Conservation (phyloP, 1,140 invertebrate genomes). For the Danaus plexippus region DNA sequence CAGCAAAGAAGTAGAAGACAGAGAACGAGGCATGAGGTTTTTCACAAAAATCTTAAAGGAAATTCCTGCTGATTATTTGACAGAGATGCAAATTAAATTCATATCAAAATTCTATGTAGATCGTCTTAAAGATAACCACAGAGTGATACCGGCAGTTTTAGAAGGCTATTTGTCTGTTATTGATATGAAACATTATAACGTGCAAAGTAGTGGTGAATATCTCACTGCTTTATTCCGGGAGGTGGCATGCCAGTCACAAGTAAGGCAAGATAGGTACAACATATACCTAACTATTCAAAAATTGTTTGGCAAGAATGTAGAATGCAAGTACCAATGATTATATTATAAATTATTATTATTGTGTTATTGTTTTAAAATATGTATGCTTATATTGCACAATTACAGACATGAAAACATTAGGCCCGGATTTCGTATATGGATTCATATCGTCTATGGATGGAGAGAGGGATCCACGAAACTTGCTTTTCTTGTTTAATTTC, state of each 20-base stretch:
- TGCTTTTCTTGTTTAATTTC: slow-evolving; percentile 83
- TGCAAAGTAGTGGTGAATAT: slow-evolving; percentile 70
- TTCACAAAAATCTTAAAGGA: slow-evolving; percentile 75
- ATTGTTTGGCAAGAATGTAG: slow-evolving; percentile 80
- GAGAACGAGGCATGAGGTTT: slow-evolving; percentile 76
- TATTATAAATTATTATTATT: slow-evolving; percentile 1
- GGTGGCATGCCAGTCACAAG: slow-evolving; percentile 83
- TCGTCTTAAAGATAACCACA: slow-evolving; percentile 85
- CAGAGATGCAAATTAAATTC: slow-evolving; percentile 75
- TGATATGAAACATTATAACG: slow-evolving; percentile 75
- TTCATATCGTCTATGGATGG: slow-evolving; percentile 88
- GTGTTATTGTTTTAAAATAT: slow-evolving; percentile 8
- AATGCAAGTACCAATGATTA: slow-evolving; percentile 41
- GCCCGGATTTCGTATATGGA: slow-evolving; percentile 84
- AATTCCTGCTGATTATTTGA: slow-evolving; percentile 75
- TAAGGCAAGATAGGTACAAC: slow-evolving; percentile 76
- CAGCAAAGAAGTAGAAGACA: slow-evolving; percentile 69
- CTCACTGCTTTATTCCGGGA: slow-evolving; percentile 78
- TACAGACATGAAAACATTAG: slow-evolving; percentile 79
- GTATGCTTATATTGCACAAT: slow-evolving; percentile 7
- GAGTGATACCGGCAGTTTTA: slow-evolving; percentile 80
- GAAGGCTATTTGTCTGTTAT: slow-evolving; percentile 78
- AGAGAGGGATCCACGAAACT: slow-evolving; percentile 90
- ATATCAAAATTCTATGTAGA: slow-evolving; percentile 82
- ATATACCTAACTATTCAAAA: slow-evolving; percentile 78